Base-by-base conservation (phyloP, 92 coral and sea anemone genomes). In the Porites lobata region DNA sequence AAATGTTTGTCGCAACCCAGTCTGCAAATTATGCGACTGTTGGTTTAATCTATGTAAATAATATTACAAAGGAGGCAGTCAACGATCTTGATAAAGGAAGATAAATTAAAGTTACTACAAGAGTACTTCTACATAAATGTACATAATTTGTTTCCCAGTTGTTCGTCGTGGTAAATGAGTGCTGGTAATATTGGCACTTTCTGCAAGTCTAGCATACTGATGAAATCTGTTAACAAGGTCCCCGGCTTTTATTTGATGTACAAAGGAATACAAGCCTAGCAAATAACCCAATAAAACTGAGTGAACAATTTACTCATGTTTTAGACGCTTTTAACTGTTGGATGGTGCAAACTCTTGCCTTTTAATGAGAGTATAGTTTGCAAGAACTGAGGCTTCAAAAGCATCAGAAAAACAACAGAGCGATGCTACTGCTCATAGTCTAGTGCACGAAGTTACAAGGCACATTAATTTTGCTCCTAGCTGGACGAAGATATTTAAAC, bases 41-140 rank as follows among this genome's bases (percentile, higher is more conserved):
- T 69, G 13, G 75, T 82, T 82, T 81, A 81, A 81, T 82, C 58
- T 57, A 78, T 67, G 71, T 69, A 80, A 81, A 82, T 70, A 82
- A 82, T 69, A 70, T 82, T 72, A 70, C 69, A 66, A 65, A 19
- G 53, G 15, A 50, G 22, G 50, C 50, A 65, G 65, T 38, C 15
- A 50, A 20, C 18, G 78, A 52, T 74, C 78, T 50, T 38, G 47
- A 38, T 38, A 38, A 38, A 38, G 5, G 47, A 38, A 38, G 47
- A 38, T 38, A 38, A 38, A 38, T 38, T 38, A 38, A 38, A 38
- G 47, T 38, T 38, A 38, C 47, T 38, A 4, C 47, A 38, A 4
- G 47, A 0, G 47, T 38, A 4, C 47, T 38, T 38, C 47, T 38
- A 38, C 47, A 38, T 4, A 38, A 38, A 58, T 58, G 17, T 17